Evolutionary conservation across 1,140 invertebrate genomes (phyloP), one percentile per base, ranked within the genome.

Genomic region (Ditylenchus dipsaci): DNA sequence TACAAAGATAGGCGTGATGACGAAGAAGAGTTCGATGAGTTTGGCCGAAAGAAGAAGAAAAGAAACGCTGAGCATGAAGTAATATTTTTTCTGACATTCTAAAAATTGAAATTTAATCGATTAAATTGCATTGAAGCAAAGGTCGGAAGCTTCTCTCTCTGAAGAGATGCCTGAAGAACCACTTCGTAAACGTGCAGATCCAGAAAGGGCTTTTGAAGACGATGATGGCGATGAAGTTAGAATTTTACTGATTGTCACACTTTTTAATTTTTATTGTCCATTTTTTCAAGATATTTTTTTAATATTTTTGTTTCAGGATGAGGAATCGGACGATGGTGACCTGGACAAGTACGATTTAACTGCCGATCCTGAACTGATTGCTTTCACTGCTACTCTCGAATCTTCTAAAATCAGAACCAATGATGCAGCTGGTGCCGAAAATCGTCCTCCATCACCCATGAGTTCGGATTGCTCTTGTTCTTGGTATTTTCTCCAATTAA

Each of bases 11-110:
- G 91, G 61, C 91, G 91, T 7, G 90, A 91, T 56, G 86, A 88
- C 77, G 91, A 92, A 82, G 67, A 71, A 30, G 92, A 96, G 84
- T 95, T 92, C 83, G 93, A 96, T 84, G 93, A 96, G 84, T 96
- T 95, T 88, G 93, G 93, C 1, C 86, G 93, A 45, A 89, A 88
- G 71, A 94, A 90, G 84, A 95, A 93, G 83, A 89, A 60, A 67
- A 70, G 71, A 30, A 67, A 33, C 65, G 56, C 53, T 27, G 43
- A 45, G 7, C 38, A 58, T 8, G 59, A 61, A 30, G 59, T 61
- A 33, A 61, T 26, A 7, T 61, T 3, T 19, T 38, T n/a, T n/a
- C n/a, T n/a, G n/a, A n/a, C n/a, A n/a, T n/a, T n/a, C n/a, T 38
- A 38, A 38, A 5, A 38, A 11, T 5, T 11, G 33, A 11, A 38